Evolutionary conservation across 2,113 vertebrate genomes (phyloP).

Genomic region (Erinaceus europaeus): DNA sequence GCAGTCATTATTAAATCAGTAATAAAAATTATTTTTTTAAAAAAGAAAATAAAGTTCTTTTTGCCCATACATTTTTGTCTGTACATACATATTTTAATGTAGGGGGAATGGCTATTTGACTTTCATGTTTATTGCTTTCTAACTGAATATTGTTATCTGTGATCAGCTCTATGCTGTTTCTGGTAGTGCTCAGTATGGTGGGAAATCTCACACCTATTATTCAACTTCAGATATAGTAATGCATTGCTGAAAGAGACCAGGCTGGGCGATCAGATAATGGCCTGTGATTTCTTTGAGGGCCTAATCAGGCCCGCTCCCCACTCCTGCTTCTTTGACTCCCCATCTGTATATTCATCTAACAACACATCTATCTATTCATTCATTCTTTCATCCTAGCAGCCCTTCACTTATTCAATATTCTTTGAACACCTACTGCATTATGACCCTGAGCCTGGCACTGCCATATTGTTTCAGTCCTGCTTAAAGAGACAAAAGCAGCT

Average conservation of each 20-base stretch:
- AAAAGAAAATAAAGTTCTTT: too few relatives aligned
- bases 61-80: not conserved
- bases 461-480: conserved; percentile 92
- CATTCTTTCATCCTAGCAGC: not conserved
- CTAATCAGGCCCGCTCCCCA: not conserved
- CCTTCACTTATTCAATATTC: not conserved
- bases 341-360: not conserved
- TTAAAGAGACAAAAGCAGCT: conserved; percentile 92
- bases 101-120: not conserved
- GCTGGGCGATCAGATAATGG: not conserved
- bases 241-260: not conserved
- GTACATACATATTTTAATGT: not conserved
- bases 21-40: too few relatives aligned
- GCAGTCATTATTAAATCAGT: too few relatives aligned
- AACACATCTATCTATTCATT: too few relatives aligned
- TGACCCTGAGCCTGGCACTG: conserved; percentile 73
- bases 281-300: not conserved
- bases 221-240: not conserved
- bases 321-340: not conserved
- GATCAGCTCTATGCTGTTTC: not conserved
- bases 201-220: not conserved
- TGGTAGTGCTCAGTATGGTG: not conserved
- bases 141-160: not conserved
- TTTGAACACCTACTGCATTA: not conserved
- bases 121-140: not conserved